Evolutionary conservation across 2,888 invertebrate genomes (phyloP).

Genomic region (Orthosia incerta): DNA sequence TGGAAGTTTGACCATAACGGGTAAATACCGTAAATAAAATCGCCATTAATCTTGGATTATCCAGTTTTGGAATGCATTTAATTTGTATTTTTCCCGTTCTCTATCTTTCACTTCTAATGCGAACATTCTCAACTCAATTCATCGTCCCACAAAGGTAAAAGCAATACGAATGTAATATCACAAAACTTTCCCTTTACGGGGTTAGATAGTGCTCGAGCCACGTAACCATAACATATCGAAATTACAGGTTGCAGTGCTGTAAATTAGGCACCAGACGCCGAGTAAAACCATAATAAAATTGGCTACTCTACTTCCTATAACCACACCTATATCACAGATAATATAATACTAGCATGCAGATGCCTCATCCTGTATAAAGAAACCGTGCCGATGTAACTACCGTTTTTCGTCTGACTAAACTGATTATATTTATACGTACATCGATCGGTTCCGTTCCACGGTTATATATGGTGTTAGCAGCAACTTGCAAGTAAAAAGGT

Average conservation of each 20-base stretch:
- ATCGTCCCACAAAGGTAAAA: slow-evolving; percentile 30
- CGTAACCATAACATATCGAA: slow-evolving; percentile 57
- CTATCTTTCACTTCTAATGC: slow-evolving; percentile 18
- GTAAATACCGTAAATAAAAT: not conserved
- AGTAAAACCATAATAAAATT: slow-evolving; percentile 48
- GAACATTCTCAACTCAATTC: slow-evolving; percentile 7
- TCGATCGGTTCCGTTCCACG: no score
- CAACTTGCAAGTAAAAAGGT: no score
- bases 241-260: slow-evolving; percentile 48
- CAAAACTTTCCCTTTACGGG: slow-evolving; percentile 50
- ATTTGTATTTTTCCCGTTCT: slow-evolving; percentile 14
- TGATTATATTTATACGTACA: no score
- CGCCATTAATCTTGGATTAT: not conserved
- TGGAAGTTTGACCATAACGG: not conserved
- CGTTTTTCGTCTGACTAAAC: no score
- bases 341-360: no score
- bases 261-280: slow-evolving; percentile 29
- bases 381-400: no score
- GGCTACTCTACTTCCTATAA: slow-evolving; percentile 42
- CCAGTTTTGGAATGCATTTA: slow-evolving; percentile 1
- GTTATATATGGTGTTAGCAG: no score
- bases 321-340: slow-evolving; percentile 4
- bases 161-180: slow-evolving; percentile 38
- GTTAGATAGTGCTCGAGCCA: slow-evolving; percentile 23
- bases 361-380: no score